Conservation (phyloP, 2,797 vertebrate species). For the Lepilemur septentrionalis region DNA sequence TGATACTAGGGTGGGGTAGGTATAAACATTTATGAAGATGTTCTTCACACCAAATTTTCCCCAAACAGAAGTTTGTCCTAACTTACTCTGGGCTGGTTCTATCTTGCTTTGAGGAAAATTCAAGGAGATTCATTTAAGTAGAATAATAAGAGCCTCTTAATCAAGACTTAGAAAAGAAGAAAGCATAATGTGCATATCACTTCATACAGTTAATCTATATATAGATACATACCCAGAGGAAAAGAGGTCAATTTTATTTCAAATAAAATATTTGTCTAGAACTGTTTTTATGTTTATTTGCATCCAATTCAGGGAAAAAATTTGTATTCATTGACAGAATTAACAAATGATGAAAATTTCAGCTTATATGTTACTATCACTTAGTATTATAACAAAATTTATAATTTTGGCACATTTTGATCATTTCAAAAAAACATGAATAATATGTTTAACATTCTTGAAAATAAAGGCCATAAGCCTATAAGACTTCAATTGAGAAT, state of each 20-base stretch:
- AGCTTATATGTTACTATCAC: neutral
- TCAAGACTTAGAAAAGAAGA: neutral
- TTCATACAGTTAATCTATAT: neutral
- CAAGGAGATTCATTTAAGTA: neutral
- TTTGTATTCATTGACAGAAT: neutral
- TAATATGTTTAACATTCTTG: neutral
- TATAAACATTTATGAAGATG: neutral
- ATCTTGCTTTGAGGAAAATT: neutral
- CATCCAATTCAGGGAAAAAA: neutral
- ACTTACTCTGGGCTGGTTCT: neutral
- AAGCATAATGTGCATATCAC: neutral
- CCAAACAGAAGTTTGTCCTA: neutral
- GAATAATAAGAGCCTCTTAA: neutral
- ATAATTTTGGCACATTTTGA: neutral
- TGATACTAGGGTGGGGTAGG: neutral
- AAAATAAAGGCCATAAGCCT: slow-evolving; percentile 14
- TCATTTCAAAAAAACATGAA: slow-evolving; percentile 33
- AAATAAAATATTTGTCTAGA: neutral
- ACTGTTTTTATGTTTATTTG: neutral
- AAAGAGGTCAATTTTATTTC: neutral
- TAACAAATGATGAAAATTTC: slow-evolving; percentile 3
- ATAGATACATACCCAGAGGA: neutral
- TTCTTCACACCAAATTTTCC: neutral
- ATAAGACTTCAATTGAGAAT: neutral
- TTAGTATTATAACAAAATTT: neutral